phyloP scores from a whole-genome alignment of 2,797 vertebrate genomes.

The Pseudocheirus occidentalis region DNA sequence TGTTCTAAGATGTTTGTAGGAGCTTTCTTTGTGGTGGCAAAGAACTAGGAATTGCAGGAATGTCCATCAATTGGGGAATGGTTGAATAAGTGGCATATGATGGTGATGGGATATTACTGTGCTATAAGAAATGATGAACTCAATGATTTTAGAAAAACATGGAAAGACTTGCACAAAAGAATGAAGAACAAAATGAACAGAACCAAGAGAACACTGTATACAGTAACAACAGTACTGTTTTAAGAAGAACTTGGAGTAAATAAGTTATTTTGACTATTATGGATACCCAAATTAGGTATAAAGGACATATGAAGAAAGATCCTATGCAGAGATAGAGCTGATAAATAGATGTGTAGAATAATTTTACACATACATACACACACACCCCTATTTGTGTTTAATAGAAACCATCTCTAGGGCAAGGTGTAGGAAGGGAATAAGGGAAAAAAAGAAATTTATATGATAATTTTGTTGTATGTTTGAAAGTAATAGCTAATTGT shows the following conservation, averaged over 20 bases:
- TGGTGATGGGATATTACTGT: background rate
- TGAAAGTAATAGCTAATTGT: background rate
- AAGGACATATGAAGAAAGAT: background rate
- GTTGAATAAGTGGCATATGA: background rate
- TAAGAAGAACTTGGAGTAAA: background rate
- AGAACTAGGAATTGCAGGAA: background rate
- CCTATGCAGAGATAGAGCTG: background rate
- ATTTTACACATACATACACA: background rate
- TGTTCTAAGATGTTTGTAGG: background rate
- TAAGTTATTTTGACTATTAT: background rate
- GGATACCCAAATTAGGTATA: background rate
- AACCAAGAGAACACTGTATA: background rate
- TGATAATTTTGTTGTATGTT: background rate
- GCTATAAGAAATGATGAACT: background rate
- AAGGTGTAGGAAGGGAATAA: background rate
- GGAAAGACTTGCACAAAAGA: background rate
- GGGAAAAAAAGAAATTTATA: background rate
- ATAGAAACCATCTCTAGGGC: background rate
- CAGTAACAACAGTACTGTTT: background rate
- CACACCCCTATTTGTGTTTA: background rate
- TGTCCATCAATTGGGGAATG: background rate
- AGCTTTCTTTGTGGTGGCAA: background rate
- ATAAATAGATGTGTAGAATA: background rate
- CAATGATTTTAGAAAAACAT: background rate
- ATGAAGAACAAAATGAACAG: background rate